Evolutionary conservation across 2,797 vertebrate species (phyloP).

Genomic region (Tauraco hartlaubi): DNA sequence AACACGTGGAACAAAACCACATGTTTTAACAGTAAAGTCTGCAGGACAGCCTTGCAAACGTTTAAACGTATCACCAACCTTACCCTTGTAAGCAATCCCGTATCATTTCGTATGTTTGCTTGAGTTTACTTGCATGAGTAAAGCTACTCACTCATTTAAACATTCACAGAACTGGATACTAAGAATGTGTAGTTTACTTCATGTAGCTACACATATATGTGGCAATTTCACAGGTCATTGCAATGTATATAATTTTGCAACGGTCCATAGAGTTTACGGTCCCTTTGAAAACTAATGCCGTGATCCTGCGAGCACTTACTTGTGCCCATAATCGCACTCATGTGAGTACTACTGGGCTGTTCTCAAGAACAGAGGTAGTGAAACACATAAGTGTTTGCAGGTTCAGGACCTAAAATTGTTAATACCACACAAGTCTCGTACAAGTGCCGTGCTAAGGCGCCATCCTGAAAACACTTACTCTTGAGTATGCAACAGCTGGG

Average conservation of each 20-base stretch:
- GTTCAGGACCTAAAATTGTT: conserved; percentile 48
- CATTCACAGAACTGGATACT: neutral
- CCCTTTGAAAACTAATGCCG: conserved; percentile 56
- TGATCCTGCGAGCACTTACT: neutral
- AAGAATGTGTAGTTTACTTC: neutral
- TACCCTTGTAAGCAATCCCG: neutral
- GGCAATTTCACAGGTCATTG: conserved; percentile 55
- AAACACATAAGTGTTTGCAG: neutral
- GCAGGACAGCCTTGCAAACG: neutral
- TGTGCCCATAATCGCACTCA: neutral
- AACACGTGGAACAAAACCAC: neutral
- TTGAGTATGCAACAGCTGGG: neutral
- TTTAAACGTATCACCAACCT: neutral
- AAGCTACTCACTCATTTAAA: neutral
- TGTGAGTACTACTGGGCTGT: neutral
- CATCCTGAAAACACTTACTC: conserved; percentile 35
- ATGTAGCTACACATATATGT: neutral
- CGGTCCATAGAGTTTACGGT: conserved; percentile 17
- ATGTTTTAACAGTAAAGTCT: neutral
- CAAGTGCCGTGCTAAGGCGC: conserved; percentile 12
- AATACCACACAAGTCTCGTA: neutral
- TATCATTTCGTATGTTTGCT: neutral
- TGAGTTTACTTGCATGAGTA: neutral
- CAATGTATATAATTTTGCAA: conserved; percentile 2
- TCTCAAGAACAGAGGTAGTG: conserved; percentile 55